Conservation (phyloP, 2,113 vertebrate genomes). For the Microtus montanus region DNA sequence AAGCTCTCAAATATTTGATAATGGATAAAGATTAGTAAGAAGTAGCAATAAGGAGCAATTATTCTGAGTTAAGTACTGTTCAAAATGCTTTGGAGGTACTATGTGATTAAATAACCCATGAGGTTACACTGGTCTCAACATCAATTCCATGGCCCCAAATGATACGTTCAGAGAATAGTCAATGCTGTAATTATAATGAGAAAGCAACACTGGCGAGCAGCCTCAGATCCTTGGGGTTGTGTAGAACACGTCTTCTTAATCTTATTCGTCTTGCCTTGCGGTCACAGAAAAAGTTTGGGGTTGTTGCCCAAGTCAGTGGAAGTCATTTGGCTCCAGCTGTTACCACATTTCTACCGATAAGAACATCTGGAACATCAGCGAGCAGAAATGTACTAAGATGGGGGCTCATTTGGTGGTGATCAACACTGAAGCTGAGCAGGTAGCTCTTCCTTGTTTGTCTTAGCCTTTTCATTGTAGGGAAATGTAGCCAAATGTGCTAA, state of each 20-base stretch:
- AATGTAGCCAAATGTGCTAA: background rate
- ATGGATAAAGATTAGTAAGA: background rate
- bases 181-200: background rate
- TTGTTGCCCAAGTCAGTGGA: constrained; percentile 70
- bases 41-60: background rate
- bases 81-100: background rate
- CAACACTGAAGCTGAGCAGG: constrained; percentile 62
- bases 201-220: background rate
- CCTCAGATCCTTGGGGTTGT: background rate
- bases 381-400: constrained; percentile 72
- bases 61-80: no score
- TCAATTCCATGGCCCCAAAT: background rate
- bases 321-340: constrained; percentile 63
- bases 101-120: background rate
- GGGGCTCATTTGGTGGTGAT: constrained; percentile 79
- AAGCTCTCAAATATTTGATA: background rate
- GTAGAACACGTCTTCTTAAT: background rate
- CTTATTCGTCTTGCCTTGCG: background rate
- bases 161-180: background rate
- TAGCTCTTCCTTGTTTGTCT: constrained; percentile 7
- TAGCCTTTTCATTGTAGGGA: background rate
- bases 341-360: background rate
- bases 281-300: constrained; percentile 51
- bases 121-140: background rate
- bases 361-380: background rate